A percentile compares a stretch with the other conserved stretches of the same genome.
phyloP scores from a whole-genome alignment of 2,113 vertebrate genomes.

The Anolis sagrei region DNA sequence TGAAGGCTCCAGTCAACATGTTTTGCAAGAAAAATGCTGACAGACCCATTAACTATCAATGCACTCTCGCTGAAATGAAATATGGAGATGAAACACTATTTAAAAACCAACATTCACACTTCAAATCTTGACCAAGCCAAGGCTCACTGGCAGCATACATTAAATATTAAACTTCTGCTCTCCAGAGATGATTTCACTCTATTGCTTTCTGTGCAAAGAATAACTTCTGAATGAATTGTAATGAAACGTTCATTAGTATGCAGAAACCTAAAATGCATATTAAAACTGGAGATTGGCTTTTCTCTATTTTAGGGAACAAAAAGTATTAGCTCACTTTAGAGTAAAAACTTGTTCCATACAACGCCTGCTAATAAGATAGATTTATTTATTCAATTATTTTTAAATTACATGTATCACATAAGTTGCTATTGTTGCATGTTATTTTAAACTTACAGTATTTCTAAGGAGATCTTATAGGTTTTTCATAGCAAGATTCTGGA shows the following conservation, averaged over 20 bases:
- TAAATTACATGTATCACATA: neutral
- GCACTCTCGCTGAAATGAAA: slow-evolving; percentile 45
- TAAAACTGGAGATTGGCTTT: slow-evolving; percentile 24
- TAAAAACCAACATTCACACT: slow-evolving; percentile 22
- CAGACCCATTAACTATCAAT: slow-evolving; percentile 44
- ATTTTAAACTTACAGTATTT: neutral
- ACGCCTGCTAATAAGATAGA: neutral
- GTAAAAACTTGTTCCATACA: slow-evolving; percentile 33
- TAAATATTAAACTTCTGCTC: slow-evolving; percentile 33
- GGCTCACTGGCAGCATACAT: neutral
- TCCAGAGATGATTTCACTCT: slow-evolving; percentile 44
- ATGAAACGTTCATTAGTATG: slow-evolving; percentile 55
- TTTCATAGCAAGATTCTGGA: too few species aligned
- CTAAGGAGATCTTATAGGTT: too few species aligned
- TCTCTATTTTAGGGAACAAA: slow-evolving; percentile 2
- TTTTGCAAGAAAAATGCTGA: slow-evolving; percentile 64
- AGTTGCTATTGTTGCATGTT: neutral
- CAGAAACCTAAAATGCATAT: slow-evolving; percentile 47
- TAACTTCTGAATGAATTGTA: slow-evolving; percentile 48
- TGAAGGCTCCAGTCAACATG: slow-evolving; percentile 59
- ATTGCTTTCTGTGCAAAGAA: slow-evolving; percentile 44
- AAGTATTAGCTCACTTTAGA: slow-evolving; percentile 40
- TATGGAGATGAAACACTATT: slow-evolving; percentile 37
- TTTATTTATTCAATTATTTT: neutral
- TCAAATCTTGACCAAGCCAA: neutral